Evolutionary conservation across 2,113 vertebrate genomes (phyloP), one percentile per base, ranked within the genome.

Genomic region (Pica pica): DNA sequence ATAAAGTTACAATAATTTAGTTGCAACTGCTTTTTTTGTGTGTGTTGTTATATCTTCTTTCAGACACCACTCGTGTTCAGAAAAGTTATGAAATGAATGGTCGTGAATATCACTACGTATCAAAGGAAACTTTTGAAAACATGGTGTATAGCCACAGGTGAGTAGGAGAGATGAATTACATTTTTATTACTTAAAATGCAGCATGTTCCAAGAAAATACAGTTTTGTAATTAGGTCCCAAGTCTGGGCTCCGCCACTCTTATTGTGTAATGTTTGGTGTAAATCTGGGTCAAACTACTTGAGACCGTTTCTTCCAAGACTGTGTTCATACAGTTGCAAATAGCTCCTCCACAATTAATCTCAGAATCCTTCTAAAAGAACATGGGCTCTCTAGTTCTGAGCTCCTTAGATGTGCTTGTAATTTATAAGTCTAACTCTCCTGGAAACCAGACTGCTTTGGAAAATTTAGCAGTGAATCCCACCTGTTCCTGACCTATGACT

Each of bases 71-170:
- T 53, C 98, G 99, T 89, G 94, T 98, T 41, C 98, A 98, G 82
- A 99, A 98, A 97, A 99, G 96, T 82, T 99, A 99, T 41, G 99
- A 99, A 98, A 98, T 99, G 80, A 97, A 98, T 19, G 99, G 99
- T 16, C 98, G 98, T 94, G 99, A 99, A 67, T 99, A 99, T 98
- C 98, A 99, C 92, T 99, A 99, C n/a, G 97, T 99, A 91, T 98
- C 98, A 41, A 98, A 98, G 68, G 98, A 99, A 95, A 97, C 98
- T 50, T 99, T 99, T 95, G 99, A 99, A 97, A 98, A 97, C 90
- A 99, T 99, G 98, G 95, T 99, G 13, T 98, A 98, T 26, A 98
- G 97, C 94, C 98, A 99, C 97, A 99, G 98, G 99, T 99, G 93
- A 81, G 46, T 28, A 68, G 60, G 26, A 89, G 14, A 24, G 28